These are phyloP conservation scores for Palythoa caribaeorum DNA, from an alignment of 92 coral and sea anemone genomes.

Conservation along the genomic window DNA sequence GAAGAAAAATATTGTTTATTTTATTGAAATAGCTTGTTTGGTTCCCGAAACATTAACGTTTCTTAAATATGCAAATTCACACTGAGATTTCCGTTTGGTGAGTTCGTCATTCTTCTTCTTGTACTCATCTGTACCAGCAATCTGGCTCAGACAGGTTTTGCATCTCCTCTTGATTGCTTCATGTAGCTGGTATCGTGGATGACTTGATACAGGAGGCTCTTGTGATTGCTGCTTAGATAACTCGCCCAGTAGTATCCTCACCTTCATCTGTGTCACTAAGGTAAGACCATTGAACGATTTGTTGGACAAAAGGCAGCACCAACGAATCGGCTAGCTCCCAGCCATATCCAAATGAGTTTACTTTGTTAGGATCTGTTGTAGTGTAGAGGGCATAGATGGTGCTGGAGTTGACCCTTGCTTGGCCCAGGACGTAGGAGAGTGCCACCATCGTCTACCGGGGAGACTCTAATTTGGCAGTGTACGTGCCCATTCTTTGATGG, in stretches of 20 bases:
- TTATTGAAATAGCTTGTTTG: too few species aligned
- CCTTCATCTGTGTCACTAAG: background rate
- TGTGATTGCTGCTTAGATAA: background rate
- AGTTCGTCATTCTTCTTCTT: background rate
- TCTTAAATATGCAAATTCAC: too few species aligned
- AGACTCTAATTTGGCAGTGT: background rate
- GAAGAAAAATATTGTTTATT: too few species aligned
- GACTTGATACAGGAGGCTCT: conserved; percentile 10
- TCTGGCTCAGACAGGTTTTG: background rate
- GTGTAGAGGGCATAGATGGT: too few species aligned
- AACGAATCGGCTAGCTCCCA: background rate
- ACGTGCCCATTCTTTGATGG: background rate
- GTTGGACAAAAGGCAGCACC: background rate
- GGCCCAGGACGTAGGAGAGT: too few species aligned
- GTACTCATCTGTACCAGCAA: background rate
- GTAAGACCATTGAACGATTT: background rate
- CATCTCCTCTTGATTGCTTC: background rate
- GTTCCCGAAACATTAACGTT: too few species aligned
- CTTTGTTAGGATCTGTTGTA: too few species aligned
- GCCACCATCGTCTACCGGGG: background rate
- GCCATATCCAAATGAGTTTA: too few species aligned
- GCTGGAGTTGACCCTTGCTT: too few species aligned
- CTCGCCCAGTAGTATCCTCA: background rate
- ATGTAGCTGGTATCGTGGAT: background rate
- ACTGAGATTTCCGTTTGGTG: conserved; percentile 4